phyloP scores from a whole-genome alignment of 2,797 vertebrate genomes.

The Intellagama lesueurii region DNA sequence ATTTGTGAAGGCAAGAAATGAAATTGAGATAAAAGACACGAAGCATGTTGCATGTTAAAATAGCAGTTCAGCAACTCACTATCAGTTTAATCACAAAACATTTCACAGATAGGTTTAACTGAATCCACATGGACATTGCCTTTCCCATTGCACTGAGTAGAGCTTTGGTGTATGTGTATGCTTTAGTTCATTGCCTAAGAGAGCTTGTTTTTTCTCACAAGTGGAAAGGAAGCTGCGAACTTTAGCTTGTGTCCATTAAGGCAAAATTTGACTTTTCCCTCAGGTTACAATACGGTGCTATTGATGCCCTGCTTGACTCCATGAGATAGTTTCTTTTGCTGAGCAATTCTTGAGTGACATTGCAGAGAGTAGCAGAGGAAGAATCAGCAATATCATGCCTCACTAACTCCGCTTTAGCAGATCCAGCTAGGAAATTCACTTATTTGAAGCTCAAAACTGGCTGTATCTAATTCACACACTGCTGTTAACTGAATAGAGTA shows the following conservation, averaged over 20 bases:
- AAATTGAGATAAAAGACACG: not conserved
- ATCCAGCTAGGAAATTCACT: conserved; percentile 39
- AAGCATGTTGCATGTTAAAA: not conserved
- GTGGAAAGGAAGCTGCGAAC: conserved; percentile 13
- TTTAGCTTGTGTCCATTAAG: conserved; percentile 4
- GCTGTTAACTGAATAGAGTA: conserved; percentile 42
- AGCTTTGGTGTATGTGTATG: not conserved
- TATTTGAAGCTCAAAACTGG: conserved; percentile 37
- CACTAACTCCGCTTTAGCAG: conserved; percentile 36
- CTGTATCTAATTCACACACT: conserved; percentile 30
- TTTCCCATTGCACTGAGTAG: not conserved
- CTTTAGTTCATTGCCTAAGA: not conserved
- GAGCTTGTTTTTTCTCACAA: not conserved
- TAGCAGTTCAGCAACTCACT: not conserved
- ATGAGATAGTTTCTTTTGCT: conserved; percentile 7
- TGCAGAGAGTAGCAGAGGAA: not conserved
- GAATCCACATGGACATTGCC: not conserved
- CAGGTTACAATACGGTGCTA: conserved; percentile 30
- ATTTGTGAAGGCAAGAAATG: not conserved
- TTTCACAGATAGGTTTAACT: not conserved
- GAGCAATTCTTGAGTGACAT: conserved; percentile 8
- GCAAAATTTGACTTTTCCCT: not conserved
- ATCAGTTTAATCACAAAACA: not conserved
- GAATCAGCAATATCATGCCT: conserved; percentile 36
- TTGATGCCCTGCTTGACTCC: conserved; percentile 10